These are phyloP conservation scores for Corythaeola cristata DNA, from an alignment of 2,113 vertebrate genomes.

Conservation along the genomic window DNA sequence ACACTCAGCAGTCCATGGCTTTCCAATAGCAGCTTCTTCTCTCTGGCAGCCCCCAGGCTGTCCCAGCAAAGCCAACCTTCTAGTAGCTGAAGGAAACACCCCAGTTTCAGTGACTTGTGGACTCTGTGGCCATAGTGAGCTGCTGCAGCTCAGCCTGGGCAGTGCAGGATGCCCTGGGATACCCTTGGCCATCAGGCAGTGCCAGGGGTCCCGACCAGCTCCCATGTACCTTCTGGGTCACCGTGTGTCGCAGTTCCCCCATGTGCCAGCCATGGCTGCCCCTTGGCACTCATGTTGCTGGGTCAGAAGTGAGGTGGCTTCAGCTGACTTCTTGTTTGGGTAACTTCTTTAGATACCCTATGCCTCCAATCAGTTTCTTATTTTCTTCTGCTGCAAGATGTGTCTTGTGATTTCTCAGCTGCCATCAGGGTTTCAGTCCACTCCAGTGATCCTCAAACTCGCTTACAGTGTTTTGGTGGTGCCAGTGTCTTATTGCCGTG, in stretches of 20 bases:
- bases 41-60: neutral
- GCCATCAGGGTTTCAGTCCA: neutral
- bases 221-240: rapidly evolving
- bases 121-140: neutral
- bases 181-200: neutral
- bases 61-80: neutral
- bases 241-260: neutral
- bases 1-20: neutral
- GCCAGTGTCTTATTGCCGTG: neutral
- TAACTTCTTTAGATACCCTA: neutral
- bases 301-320: neutral
- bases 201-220: neutral
- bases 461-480: neutral
- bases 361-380: neutral
- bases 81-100: neutral
- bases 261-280: rapidly evolving
- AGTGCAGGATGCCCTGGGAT: neutral
- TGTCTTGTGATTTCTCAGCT: neutral
- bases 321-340: neutral
- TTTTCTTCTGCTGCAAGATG: neutral
- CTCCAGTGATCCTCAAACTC: neutral
- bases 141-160: neutral
- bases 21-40: neutral
- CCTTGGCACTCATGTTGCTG: neutral
- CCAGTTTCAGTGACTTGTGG: neutral